Conservation (phyloP, 2,888 invertebrate species). For the Tetragnatha montana region DNA sequence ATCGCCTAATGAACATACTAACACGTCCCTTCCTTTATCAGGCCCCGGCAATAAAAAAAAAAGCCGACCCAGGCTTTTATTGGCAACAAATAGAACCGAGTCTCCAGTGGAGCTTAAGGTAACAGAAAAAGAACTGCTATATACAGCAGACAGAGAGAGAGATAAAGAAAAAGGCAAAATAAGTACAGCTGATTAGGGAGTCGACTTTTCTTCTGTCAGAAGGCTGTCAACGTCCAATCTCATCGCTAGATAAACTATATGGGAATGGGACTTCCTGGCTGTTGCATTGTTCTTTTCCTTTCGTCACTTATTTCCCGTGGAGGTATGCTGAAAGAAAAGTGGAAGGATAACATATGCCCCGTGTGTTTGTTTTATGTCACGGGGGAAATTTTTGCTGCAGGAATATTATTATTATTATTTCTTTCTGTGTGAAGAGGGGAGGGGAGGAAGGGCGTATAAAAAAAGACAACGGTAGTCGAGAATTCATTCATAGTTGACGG, state of each 20-base stretch:
- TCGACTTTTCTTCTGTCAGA: constrained; percentile 58
- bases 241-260: constrained; percentile 55
- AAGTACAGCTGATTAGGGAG: constrained; percentile 60
- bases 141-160: constrained; percentile 20
- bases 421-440: not conserved
- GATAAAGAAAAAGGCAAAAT: constrained; percentile 31
- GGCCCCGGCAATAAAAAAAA: not conserved
- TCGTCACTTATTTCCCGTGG: constrained; percentile 18
- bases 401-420: not conserved
- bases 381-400: constrained; percentile 22
- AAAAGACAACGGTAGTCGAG: not conserved
- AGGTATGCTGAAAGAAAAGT: constrained; percentile 32
- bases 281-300: constrained; percentile 2
- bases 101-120: not conserved
- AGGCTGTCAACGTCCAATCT: constrained; percentile 58
- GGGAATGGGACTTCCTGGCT: constrained; percentile 42
- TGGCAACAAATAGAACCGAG: constrained; percentile 3
- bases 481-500: not conserved
- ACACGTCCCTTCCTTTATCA: not conserved
- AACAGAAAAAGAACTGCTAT: constrained; percentile 17
- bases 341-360: constrained; percentile 37
- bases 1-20: not conserved
- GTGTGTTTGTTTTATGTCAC: constrained; percentile 46
- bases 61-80: not conserved
- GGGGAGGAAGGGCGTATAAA: not conserved